A percentile compares a stretch with the other conserved stretches of the same genome.
Conservation (phyloP, 2,888 invertebrate species). For the Amphipoea lucens region DNA sequence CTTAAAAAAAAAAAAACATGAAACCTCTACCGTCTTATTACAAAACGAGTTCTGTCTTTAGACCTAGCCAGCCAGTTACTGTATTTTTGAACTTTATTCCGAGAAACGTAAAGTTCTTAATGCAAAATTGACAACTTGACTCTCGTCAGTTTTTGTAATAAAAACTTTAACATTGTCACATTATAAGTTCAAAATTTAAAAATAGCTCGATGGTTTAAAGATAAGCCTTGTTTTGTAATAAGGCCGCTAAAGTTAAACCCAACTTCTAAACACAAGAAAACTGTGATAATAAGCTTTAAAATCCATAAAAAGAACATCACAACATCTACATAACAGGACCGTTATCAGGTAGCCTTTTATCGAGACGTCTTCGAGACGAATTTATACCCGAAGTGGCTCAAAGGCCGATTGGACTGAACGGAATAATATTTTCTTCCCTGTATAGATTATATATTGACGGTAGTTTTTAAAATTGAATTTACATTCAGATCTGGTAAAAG, state of each 20-base stretch:
- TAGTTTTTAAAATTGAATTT: constrained; percentile 54
- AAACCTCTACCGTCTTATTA: too few relatives aligned
- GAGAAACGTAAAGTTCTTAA: background rate
- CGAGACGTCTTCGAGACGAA: constrained; percentile 25
- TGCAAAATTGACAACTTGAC: background rate
- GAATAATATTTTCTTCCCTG: constrained; percentile 51
- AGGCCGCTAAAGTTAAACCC: background rate
- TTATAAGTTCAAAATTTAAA: background rate
- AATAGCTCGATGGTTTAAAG: background rate
- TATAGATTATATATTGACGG: constrained; percentile 47
- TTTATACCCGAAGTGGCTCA: constrained; percentile 33
- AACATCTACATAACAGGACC: constrained; percentile 30
- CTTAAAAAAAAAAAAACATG: background rate
- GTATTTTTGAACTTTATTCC: background rate
- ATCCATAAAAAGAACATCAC: constrained; percentile 3
- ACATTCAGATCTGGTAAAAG: constrained; percentile 41
- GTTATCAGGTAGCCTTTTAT: constrained; percentile 35
- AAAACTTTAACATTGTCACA: too few relatives aligned
- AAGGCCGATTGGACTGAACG: constrained; percentile 32
- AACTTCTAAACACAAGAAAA: background rate
- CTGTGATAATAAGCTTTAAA: constrained; percentile 4
- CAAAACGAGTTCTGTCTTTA: background rate
- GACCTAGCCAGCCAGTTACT: background rate
- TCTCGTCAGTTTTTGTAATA: background rate
- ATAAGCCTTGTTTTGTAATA: background rate